Evolutionary conservation across 2,888 invertebrate genomes (phyloP).

Genomic region (Neoitamus cyanurus): DNA sequence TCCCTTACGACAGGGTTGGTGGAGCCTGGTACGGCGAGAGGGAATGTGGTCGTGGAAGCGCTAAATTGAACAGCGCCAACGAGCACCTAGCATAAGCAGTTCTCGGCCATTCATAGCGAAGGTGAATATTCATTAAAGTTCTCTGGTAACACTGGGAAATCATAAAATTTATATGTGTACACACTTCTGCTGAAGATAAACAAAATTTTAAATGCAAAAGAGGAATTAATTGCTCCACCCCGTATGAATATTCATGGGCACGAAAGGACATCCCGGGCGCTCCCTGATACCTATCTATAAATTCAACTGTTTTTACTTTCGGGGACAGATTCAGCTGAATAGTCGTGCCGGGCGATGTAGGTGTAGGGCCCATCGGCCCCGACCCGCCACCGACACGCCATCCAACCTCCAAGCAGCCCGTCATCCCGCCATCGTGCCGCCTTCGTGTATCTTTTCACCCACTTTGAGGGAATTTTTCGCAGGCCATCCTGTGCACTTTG

Average conservation of each 20-base stretch:
- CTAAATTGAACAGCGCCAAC: conserved; percentile 24
- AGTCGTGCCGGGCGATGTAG: not conserved
- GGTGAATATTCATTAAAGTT: conserved; percentile 48
- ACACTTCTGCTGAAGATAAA: conserved; percentile 48
- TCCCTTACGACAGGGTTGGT: not conserved
- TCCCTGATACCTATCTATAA: conserved; percentile 48
- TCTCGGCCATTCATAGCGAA: conserved; percentile 27
- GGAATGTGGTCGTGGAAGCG: not conserved
- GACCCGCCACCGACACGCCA: not conserved
- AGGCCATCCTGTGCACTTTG: conserved; percentile 22
- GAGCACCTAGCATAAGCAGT: conserved; percentile 32
- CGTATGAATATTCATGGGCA: conserved; percentile 50
- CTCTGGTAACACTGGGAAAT: conserved; percentile 48
- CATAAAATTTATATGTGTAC: conserved; percentile 50
- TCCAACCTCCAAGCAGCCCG: not conserved
- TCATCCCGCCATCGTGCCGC: not conserved
- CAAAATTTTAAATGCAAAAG: conserved; percentile 51
- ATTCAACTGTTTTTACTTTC: conserved; percentile 46
- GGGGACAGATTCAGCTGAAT: conserved; percentile 38
- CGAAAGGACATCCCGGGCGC: conserved; percentile 46
- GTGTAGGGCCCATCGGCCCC: not conserved
- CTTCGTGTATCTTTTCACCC: conserved; percentile 22
- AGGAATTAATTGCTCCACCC: conserved; percentile 49
- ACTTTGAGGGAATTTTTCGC: conserved; percentile 35
- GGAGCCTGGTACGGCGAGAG: not conserved